Evolutionary conservation across 1,140 invertebrate species (phyloP).

Genomic region (Papilio machaon): DNA sequence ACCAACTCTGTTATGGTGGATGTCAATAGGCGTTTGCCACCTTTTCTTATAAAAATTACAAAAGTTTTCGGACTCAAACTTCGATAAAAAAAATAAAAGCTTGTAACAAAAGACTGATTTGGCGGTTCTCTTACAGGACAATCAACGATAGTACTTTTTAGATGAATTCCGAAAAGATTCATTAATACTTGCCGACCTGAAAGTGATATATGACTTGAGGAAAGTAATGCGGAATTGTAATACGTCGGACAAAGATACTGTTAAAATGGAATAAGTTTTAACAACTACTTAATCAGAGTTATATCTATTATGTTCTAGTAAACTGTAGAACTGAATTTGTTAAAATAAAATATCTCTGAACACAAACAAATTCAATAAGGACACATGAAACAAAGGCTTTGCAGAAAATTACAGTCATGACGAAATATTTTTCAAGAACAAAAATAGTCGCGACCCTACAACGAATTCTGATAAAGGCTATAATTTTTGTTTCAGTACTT

Average conservation of each 20-base stretch:
- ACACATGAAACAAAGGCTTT: slow-evolving; percentile 26
- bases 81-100: no score
- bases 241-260: neutral
- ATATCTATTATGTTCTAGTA: no score
- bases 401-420: slow-evolving; percentile 2
- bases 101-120: neutral
- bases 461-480: slow-evolving; percentile 34
- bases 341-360: neutral
- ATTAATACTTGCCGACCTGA: slow-evolving; percentile 1
- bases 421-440: slow-evolving; percentile 30
- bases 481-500: slow-evolving; percentile 34
- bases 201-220: slow-evolving; percentile 3
- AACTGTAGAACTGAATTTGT: no score
- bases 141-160: neutral
- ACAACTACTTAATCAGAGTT: neutral
- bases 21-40: no score
- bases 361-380: slow-evolving; percentile 24
- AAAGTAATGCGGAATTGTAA: neutral
- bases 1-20: no score
- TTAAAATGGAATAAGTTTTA: neutral
- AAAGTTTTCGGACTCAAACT: no score
- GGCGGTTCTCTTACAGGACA: neutral
- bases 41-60: no score
- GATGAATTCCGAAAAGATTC: neutral
- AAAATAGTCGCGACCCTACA: slow-evolving; percentile 30